phyloP scores from a whole-genome alignment of 2,113 vertebrate genomes.

The Melanocharis versteri region DNA sequence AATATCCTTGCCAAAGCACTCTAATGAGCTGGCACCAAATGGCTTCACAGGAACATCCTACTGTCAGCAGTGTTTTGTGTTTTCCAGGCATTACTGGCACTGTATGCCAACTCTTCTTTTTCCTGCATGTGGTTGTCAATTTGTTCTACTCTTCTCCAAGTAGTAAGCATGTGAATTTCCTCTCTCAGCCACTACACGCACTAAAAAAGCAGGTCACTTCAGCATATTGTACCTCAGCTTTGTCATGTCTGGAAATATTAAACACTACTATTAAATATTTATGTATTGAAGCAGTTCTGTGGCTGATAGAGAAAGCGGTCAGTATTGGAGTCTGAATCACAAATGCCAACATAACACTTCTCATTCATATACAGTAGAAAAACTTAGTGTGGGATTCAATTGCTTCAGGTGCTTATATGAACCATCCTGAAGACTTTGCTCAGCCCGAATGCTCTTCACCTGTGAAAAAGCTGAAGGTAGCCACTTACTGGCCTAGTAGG shows the following conservation, averaged over 20 bases:
- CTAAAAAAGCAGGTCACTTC: neutral
- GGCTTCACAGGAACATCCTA: conserved; percentile 22
- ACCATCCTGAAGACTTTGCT: neutral
- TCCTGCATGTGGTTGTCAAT: neutral
- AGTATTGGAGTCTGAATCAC: neutral
- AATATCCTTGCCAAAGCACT: conserved; percentile 51
- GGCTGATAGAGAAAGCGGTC: rapidly evolving
- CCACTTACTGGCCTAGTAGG: neutral
- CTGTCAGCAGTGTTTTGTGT: conserved; percentile 22
- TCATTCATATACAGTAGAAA: neutral
- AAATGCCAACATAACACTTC: neutral
- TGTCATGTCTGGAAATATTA: neutral
- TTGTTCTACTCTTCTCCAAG: conserved; percentile 12
- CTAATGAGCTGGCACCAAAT: conserved; percentile 63
- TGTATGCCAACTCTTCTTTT: neutral
- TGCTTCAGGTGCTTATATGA: neutral
- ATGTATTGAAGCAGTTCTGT: neutral
- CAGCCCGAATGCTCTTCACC: neutral
- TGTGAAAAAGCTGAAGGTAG: neutral
- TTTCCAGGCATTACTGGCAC: conserved; percentile 11
- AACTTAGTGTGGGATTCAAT: neutral
- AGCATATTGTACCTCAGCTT: neutral
- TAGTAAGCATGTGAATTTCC: neutral
- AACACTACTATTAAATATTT: neutral
- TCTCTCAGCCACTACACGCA: neutral